A percentile compares a stretch with the other conserved stretches of the same genome.
Conservation (phyloP, 2,888 invertebrate genomes). For the Eueremaeus valkanovi region DNA sequence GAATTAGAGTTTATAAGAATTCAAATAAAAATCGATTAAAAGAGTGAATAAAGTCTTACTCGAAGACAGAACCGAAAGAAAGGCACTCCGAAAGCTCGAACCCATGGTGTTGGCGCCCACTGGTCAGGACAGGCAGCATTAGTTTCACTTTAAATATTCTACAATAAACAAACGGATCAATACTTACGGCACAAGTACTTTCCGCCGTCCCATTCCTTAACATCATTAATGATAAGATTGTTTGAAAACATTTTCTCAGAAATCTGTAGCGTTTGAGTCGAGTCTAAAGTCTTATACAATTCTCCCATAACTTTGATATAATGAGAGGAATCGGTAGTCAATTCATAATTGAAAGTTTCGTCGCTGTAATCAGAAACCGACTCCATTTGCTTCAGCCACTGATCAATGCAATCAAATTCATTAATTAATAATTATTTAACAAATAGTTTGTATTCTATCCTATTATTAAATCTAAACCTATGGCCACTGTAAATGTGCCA, state of each 20-base stretch:
- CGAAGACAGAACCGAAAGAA: constrained; percentile 51
- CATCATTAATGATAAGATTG: constrained; percentile 53
- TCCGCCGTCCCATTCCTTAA: constrained; percentile 52
- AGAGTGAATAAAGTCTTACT: background rate
- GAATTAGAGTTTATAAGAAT: background rate
- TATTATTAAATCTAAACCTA: no score
- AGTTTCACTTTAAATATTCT: no score
- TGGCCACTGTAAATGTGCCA: no score
- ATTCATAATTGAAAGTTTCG: background rate
- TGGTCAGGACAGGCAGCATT: background rate
- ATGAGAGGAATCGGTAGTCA: constrained; percentile 46
- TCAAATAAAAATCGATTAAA: no score
- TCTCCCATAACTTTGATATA: constrained; percentile 52
- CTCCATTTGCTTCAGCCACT: constrained; percentile 56
- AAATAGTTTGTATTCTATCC: no score
- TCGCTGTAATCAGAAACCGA: constrained; percentile 5
- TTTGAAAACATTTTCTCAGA: constrained; percentile 53
- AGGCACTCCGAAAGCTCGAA: constrained; percentile 53
- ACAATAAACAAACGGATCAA: background rate
- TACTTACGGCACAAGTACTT: constrained; percentile 54
- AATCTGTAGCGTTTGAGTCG: constrained; percentile 49
- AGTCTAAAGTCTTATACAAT: constrained; percentile 53
- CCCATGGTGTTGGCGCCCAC: constrained; percentile 54
- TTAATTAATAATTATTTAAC: background rate
- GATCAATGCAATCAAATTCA: constrained; percentile 26